A percentile compares a stretch with the other conserved stretches of the same genome.
Conservation (phyloP, 2,888 invertebrate species). For the Priocnemis perturbator region DNA sequence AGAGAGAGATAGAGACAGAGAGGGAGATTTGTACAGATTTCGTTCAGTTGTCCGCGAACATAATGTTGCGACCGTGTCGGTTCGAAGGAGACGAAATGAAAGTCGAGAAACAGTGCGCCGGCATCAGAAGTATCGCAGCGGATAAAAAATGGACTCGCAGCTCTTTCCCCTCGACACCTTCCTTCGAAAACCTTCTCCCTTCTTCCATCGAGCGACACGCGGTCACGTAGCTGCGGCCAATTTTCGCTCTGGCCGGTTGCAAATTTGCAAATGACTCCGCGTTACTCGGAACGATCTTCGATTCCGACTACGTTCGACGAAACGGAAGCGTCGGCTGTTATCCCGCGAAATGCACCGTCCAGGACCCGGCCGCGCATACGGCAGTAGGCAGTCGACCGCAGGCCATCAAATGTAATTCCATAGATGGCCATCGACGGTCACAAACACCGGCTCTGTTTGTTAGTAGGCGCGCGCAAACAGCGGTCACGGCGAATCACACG, state of each 20-base stretch:
- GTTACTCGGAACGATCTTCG: constrained; percentile 18
- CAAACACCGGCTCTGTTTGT: constrained; percentile 27
- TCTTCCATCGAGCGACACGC: too few species aligned
- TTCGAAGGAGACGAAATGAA: too few species aligned
- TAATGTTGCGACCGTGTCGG: too few species aligned
- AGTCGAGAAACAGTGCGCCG: too few species aligned
- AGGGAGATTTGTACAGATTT: too few species aligned
- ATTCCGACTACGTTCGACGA: constrained; percentile 19
- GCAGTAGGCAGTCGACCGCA: constrained; percentile 39
- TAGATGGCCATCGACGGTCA: constrained; percentile 53
- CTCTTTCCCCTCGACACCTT: too few species aligned
- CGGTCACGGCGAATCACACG: not conserved
- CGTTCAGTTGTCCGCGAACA: too few species aligned
- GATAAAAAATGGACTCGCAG: too few species aligned
- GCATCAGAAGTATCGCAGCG: too few species aligned
- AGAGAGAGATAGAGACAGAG: too few species aligned
- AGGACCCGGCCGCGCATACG: constrained; percentile 6
- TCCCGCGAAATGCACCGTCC: constrained; percentile 39
- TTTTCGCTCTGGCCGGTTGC: constrained; percentile 4
- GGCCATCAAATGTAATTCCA: constrained; percentile 61
- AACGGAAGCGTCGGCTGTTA: constrained; percentile 35
- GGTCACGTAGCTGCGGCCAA: too few species aligned
- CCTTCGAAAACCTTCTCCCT: too few species aligned
- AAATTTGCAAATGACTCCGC: constrained; percentile 40
- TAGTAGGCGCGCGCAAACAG: constrained; percentile 17